Evolutionary conservation across 2,113 vertebrate genomes (phyloP).

Genomic region (Colius striatus): DNA sequence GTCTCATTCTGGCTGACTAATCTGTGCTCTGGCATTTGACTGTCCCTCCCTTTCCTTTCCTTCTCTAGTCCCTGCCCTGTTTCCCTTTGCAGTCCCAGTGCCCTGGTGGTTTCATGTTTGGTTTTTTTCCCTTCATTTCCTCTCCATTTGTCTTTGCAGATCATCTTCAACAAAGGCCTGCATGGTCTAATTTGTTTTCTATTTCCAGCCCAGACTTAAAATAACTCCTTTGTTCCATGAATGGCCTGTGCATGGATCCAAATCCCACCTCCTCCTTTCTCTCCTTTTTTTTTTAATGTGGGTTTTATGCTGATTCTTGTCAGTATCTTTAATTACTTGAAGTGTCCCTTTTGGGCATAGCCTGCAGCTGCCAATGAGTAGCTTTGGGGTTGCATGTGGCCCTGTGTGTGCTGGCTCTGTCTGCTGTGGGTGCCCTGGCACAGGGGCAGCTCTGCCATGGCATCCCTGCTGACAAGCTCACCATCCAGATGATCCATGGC

Average conservation of each 20-base stretch:
- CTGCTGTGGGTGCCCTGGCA: fast-evolving
- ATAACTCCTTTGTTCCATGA: slow-evolving; percentile 61
- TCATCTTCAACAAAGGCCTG: slow-evolving; percentile 54
- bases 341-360: background rate
- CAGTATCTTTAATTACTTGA: background rate
- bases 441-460: background rate
- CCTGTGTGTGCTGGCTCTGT: background rate
- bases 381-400: background rate
- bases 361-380: background rate
- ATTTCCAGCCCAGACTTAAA: slow-evolving; percentile 56
- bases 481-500: fast-evolving
- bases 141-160: slow-evolving; percentile 59
- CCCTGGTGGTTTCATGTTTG: background rate
- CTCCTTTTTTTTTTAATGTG: background rate
- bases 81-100: background rate
- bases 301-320: background rate
- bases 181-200: slow-evolving; percentile 60
- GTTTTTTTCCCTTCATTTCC: background rate
- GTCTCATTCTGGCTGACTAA: background rate
- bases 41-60: background rate
- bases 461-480: background rate
- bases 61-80: background rate
- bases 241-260: slow-evolving; percentile 30
- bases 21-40: background rate
- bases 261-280: background rate